Evolutionary conservation across 1,140 invertebrate species (phyloP), one percentile per base, ranked within the genome.

Genomic region (Macrobrachium rosenbergii): DNA sequence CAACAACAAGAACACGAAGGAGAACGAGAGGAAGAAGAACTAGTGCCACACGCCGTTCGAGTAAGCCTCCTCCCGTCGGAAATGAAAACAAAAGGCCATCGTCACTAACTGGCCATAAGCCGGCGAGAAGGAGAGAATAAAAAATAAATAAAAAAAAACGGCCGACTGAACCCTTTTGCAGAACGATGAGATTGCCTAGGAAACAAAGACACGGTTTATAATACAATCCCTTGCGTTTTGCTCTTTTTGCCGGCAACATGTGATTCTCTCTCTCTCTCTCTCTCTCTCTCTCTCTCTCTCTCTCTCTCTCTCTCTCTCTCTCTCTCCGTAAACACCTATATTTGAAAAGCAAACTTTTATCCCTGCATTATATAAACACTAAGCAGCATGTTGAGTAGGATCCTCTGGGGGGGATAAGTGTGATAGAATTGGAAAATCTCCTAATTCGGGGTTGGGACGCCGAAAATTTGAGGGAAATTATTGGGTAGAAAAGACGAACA

Each of bases 141-240:
- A 63, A 69, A 43, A 72, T 21, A 37, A 58, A 45, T 11, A 37
- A 63, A 67, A 45, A 82, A 62, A 67, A 73, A 82, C 58, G 64
- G 17, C 67, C 63, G 16, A 58, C 63, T 59, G 80, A 69, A 72
- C 80, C 80, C 79, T 72, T 21, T 59, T 59, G 43, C 60, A 80
- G 28, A 80, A 80, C 60, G 78, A 64, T 80, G 23, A 64, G 23
- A 59, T 73, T 37, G 43, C 45, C 67, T 67, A 21, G 67, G 80
- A 82, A 82, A 82, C 80, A 82, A 82, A 82, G 80, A 82, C 63
- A 82, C 64, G 60, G 80, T 82, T 72, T 82, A 82, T 82, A 82
- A 82, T 82, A 67, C 80, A 82, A 82, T 82, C 80, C 80, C 80
- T 69, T 82, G 58, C 80, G 45, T 82, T 58, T 45, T 82, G 43